Evolutionary conservation across 2,797 vertebrate genomes (phyloP), one percentile per base, ranked within the genome.

Genomic region (Capromys pilorides): DNA sequence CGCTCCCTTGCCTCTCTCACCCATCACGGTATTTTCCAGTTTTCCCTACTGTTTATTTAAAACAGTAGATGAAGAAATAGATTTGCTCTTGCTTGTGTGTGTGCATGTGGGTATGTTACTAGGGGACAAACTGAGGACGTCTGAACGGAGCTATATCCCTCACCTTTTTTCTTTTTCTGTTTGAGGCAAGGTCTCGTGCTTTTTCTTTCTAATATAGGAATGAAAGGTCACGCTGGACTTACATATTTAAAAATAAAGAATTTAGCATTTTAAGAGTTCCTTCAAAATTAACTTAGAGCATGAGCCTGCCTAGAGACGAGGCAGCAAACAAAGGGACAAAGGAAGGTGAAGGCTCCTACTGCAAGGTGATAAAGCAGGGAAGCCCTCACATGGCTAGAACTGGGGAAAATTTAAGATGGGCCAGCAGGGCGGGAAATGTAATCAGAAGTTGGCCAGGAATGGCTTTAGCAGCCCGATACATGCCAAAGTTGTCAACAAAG

Each of bases 181-280:
- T 71, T 36, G 16, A 69, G 19, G 36, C 33, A 71, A 71, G 67
- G 67, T 7, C 83, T 91, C 54, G 61, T 83, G 84, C 39, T 79
- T 92, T 67, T 93, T 57, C 75, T 87, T 91, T 59, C 39, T 92
- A 90, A 49, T 59, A 87, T 0, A 84, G 41, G 6, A 14, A 33
- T 79, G 73, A 41, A 73, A 59, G 11, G 88, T 71, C 45, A 14
- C 62, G 22, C 86, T 77, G 93, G 8, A 82, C 45, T 41, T 67
- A 83, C 11, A n/a, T 90, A 87, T 79, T 92, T 80, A 86, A 87
- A 94, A 94, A 91, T 89, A 36, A 91, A 84, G 36, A 81, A 61
- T 57, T 85, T 59, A 86, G 11, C 54, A 88, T 22, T 92, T 49
- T 87, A 92, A 64, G 66, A 88, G 57, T 54, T 88, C 36, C 31